Conservation (phyloP, 2,797 vertebrate species). For the Eulemur albifrons region DNA sequence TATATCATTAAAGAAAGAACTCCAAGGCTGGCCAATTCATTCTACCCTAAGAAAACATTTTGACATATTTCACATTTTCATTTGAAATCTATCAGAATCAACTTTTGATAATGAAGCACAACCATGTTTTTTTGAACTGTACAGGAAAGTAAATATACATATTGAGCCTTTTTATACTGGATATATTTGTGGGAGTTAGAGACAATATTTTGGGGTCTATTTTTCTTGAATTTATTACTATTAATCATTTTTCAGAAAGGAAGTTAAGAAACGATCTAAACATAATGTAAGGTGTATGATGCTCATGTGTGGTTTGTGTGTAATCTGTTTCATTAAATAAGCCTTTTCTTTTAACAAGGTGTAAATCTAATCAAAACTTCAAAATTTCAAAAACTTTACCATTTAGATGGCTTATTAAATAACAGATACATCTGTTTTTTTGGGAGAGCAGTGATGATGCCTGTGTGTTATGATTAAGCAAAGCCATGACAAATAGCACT, state of each 20-base stretch:
- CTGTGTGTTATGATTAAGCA: not conserved
- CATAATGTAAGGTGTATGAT: not conserved
- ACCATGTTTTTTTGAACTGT: not conserved
- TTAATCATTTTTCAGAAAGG: constrained; percentile 34
- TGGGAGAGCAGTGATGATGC: not conserved
- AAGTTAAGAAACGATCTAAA: constrained; percentile 35
- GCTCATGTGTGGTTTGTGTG: not conserved
- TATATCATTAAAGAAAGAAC: constrained; percentile 60
- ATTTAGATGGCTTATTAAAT: not conserved
- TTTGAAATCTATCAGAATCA: constrained; percentile 55
- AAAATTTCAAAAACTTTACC: not conserved
- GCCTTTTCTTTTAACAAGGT: not conserved
- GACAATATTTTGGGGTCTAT: not conserved
- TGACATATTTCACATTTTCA: constrained; percentile 61
- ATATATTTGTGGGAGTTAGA: not conserved
- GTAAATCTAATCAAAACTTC: not conserved
- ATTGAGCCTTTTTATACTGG: not conserved
- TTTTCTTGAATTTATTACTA: constrained; percentile 32
- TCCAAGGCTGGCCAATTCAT: constrained; percentile 36
- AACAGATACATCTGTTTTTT: not conserved
- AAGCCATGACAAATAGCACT: not conserved
- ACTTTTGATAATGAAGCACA: constrained; percentile 11
- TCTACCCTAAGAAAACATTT: constrained; percentile 58
- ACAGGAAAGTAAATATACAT: constrained; percentile 6
- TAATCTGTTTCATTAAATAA: not conserved